Base-by-base conservation (phyloP, 2,797 vertebrate genomes). In the Lutjanus argentimaculatus region DNA sequence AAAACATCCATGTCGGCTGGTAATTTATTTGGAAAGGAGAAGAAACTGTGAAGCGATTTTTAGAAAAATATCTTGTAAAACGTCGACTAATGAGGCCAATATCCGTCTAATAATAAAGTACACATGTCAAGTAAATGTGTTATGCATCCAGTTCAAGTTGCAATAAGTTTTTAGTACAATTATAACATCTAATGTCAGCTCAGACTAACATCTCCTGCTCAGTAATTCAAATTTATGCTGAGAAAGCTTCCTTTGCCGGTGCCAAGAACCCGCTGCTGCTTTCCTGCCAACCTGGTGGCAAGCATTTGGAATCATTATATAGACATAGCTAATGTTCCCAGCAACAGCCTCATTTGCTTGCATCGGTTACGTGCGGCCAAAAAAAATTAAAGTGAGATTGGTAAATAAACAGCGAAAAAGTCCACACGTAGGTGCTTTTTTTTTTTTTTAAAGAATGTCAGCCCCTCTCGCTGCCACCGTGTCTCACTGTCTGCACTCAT, bases 271-370 rank as follows among this genome's bases (percentile, higher is more conserved):
- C 51, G 1, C 70, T 40, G 61, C 80, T 65, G 75, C 85, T 52
- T 59, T 52, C 63, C 80, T 84, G 83, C 85, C 88, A 91, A 79
- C 52, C 63, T 71, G 83, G 66, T 25, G 52, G 78, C 72, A 52
- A 68, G 40, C 61, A 19, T 79, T 87, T 71, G 77, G 49, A 80
- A 56, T 83, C 67, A 53, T 81, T 85, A 68, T 49, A 74, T 49
- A 75, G 77, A 85, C 57, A 56, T n/a, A 55, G 71, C 45, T 77
- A 62, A 79, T 83, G 67, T 72, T 84, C 80, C 74, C 30, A 7
- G 68, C 69, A 58, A 52, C 58, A 62, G 36, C n/a, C 68, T 83
- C 56, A 17, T 88, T 81, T 79, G 64, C 79, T 65, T n/a, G 12
- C 61, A 6, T 11, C 8, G 72, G 49, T 51, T 43, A 25, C 45